phyloP scores from a whole-genome alignment of 2,113 vertebrate genomes.

The Daubentonia madagascariensis region DNA sequence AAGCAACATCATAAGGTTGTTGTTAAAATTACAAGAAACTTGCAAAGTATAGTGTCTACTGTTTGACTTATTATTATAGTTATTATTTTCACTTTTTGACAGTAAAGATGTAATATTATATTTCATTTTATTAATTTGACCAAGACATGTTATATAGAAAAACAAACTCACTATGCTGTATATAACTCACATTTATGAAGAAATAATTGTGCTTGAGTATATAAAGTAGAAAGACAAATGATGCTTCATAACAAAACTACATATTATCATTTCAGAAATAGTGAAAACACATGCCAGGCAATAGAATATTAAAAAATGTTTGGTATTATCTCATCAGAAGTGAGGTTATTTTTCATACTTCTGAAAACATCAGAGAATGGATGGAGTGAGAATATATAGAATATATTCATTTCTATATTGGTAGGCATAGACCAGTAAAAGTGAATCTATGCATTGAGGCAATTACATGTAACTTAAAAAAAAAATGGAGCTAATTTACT shows the following conservation, averaged over 20 bases:
- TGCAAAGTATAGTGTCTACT: neutral
- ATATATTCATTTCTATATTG: neutral
- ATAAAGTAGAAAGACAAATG: constrained; percentile 10
- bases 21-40: neutral
- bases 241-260: neutral
- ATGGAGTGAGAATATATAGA: neutral
- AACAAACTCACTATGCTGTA: neutral
- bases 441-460: neutral
- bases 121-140: constrained; percentile 9
- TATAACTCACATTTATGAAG: neutral
- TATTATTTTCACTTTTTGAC: neutral
- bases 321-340: neutral
- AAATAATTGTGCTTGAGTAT: neutral
- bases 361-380: neutral
- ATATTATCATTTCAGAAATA: constrained; percentile 14
- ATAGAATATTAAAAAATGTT: neutral
- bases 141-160: neutral
- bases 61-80: neutral
- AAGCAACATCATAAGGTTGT: neutral
- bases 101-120: neutral
- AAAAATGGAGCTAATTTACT: constrained; percentile 3
- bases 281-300: neutral
- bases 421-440: neutral
- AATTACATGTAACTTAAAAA: neutral
- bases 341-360: neutral